phyloP scores from a whole-genome alignment of 2,113 vertebrate species.

The Plecotus auritus region DNA sequence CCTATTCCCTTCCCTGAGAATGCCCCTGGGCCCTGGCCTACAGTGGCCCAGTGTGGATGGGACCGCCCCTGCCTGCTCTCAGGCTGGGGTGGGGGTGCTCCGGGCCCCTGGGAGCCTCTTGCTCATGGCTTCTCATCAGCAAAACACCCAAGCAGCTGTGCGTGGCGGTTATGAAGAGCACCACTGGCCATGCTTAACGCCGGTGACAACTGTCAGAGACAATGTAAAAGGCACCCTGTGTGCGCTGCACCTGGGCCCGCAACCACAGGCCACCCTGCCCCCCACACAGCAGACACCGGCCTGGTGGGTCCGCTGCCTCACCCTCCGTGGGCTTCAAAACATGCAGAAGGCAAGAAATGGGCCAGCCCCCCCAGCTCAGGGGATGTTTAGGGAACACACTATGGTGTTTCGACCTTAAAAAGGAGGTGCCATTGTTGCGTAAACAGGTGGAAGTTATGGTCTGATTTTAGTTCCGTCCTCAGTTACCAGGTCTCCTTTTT shows the following conservation, averaged over 20 bases:
- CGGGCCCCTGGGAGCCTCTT: neutral
- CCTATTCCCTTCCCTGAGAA: neutral
- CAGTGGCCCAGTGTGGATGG: neutral
- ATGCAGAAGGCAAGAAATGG: neutral
- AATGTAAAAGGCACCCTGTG: neutral
- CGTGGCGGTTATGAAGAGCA: neutral
- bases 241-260: neutral
- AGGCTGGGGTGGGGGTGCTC: neutral
- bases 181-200: neutral
- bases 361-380: neutral
- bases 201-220: neutral
- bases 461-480: neutral
- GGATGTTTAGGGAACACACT: neutral
- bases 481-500: neutral
- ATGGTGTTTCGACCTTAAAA: neutral
- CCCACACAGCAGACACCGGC: rapidly evolving
- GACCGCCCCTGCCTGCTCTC: neutral
- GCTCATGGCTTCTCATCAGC: neutral
- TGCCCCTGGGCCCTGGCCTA: neutral
- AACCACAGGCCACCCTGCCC: neutral
- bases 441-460: neutral
- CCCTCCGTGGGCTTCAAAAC: neutral
- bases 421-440: rapidly evolving
- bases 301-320: rapidly evolving
- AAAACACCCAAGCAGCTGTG: neutral